These are phyloP conservation scores for Conchocele bisecta DNA, from an alignment of 2,888 invertebrate species.

Conservation along the genomic window DNA sequence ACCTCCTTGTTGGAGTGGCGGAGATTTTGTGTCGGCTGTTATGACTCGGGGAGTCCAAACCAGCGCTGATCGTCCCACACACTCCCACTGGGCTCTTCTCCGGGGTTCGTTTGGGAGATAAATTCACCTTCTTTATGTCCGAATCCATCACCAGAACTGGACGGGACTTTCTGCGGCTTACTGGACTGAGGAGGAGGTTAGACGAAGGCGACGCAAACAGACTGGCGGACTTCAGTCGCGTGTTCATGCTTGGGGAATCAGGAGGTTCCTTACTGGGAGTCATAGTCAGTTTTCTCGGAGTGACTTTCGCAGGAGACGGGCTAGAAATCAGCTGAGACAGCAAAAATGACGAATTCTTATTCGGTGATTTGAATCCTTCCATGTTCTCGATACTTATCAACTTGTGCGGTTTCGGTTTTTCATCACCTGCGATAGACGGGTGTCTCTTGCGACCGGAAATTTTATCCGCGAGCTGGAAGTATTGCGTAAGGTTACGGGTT, in stretches of 20 bases:
- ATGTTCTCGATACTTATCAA: slow-evolving; percentile 49
- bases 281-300: slow-evolving; percentile 39
- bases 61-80: slow-evolving; percentile 26
- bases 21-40: slow-evolving; percentile 58
- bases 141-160: slow-evolving; percentile 42
- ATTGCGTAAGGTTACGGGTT: slow-evolving; percentile 69
- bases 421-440: slow-evolving; percentile 17
- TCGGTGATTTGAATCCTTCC: slow-evolving; percentile 59
- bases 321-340: slow-evolving; percentile 69
- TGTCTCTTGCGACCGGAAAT: slow-evolving; percentile 61
- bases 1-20: slow-evolving; percentile 60
- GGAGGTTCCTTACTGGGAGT: slow-evolving; percentile 50
- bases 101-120: slow-evolving; percentile 38
- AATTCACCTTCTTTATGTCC: slow-evolving; percentile 22
- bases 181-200: slow-evolving; percentile 31
- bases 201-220: background rate
- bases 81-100: slow-evolving; percentile 41
- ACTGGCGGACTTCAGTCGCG: slow-evolving; percentile 20
- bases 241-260: slow-evolving; percentile 58
- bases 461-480: slow-evolving; percentile 68
- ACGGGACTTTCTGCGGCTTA: slow-evolving; percentile 43
- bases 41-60: slow-evolving; percentile 64
- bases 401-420: slow-evolving; percentile 30
- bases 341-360: slow-evolving; percentile 66
- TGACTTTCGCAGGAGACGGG: slow-evolving; percentile 62